Evolutionary conservation across 2,888 invertebrate species (phyloP).

Genomic region (Iselma pallidipennis): DNA sequence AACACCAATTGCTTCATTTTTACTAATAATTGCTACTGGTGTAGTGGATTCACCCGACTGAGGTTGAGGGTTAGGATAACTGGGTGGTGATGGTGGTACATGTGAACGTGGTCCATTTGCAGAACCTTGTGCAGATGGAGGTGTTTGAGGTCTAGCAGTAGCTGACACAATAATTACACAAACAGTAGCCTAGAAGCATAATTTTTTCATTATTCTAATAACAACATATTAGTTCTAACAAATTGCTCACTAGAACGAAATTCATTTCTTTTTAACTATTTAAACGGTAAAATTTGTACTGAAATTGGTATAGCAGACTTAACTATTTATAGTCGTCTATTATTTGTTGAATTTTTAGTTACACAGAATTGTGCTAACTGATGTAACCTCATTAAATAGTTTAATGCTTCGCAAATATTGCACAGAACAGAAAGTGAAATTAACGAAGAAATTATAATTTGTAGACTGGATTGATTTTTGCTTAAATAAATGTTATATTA

Average conservation of each 20-base stretch:
- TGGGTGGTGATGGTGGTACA: neutral
- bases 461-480: neutral
- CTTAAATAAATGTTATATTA: neutral
- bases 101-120: neutral
- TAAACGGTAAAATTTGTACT: conserved; percentile 17
- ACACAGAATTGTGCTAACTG: conserved; percentile 37
- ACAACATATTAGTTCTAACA: neutral
- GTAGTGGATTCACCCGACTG: conserved; percentile 35
- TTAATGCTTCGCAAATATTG: conserved; percentile 29
- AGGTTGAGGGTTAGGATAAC: conserved; percentile 1
- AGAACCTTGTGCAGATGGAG: conserved; percentile 6
- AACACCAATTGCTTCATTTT: conserved; percentile 54
- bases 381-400: conserved; percentile 40
- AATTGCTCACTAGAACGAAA: conserved; percentile 13
- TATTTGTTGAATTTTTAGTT: conserved; percentile 23
- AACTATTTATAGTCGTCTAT: conserved; percentile 36
- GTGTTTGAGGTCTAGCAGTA: conserved; percentile 32
- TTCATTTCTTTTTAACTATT: conserved; percentile 14
- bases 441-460: neutral
- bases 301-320: conserved; percentile 6
- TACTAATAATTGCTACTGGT: conserved; percentile 57
- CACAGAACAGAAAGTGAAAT: conserved; percentile 26
- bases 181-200: conserved; percentile 18
- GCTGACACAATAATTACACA: conserved; percentile 14
- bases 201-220: neutral